Evolutionary conservation across 2,113 vertebrate species (phyloP), one percentile per base, ranked within the genome.

Genomic region (Phrynosoma blainvillii): DNA sequence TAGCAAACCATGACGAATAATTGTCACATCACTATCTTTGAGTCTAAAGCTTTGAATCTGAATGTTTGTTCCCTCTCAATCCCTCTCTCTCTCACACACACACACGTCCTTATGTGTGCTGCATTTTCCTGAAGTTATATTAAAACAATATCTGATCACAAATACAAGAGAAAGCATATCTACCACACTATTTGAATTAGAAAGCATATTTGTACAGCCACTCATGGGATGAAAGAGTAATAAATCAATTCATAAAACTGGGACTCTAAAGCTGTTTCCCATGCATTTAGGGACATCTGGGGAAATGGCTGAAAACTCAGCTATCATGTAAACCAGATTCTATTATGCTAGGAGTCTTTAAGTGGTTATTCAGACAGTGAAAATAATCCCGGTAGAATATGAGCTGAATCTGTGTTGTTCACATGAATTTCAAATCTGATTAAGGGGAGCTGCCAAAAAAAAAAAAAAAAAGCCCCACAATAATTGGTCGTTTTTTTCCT

Each of bases 301-400:
- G n/a, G 11, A 87, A 82, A 13, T 40, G 14, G 36, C 32, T 47
- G 65, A 80, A 30, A 32, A 86, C 21, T 84, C 9, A 32, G n/a
- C 14, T 86, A 30, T 87, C 54, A 84, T 75, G 30, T 76, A 89
- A 62, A 92, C 88, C 80, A 65, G 52, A 90, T 90, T 91, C 9
- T 11, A 82, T 85, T 82, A 77, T 21, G 70, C 47, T 0, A 71
- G 56, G 82, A 65, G 83, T 84, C 74, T 73, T 84, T 27, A 5
- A 47, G 47, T 5, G 47, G 7, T 47, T 47, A 47, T 47, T 47
- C 47, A 47, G 47, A 47, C 47, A 47, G 47, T 47, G 47, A 47
- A 47, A 47, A 47, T 47, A 47, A 47, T 47, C 47, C 47, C 47
- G 5, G 47, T 47, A 47, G 7, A 47, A 6, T 47, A 1, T 47